Evolutionary conservation across 2,888 invertebrate species (phyloP), one percentile per base, ranked within the genome.

Genomic region (Andrena marginata): DNA sequence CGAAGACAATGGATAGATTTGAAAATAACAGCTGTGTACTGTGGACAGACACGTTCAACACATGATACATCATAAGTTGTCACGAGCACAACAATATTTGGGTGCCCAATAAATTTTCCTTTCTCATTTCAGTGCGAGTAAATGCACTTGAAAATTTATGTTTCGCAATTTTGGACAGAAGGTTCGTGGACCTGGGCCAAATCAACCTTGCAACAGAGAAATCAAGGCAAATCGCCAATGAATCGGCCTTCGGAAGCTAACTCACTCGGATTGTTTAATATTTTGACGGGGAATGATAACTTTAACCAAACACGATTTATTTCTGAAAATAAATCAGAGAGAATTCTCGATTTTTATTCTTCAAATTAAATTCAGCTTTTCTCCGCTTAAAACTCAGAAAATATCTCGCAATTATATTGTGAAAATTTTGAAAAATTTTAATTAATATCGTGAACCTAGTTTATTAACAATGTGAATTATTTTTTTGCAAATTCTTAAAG

Each of bases 151-250:
- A 77, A 87, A 84, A 85, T 77, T 73, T 76, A 70, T 60, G 75
- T 86, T 87, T 87, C 78, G 63, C 65, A 86, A 89, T 81, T 79
- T 70, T 71, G 77, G 63, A 60, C 56, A 48, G 81, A 59, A 49
- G 59, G 64, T 33, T 23, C 48, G 67, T 74, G 79, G 75, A 76
- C 33, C 48, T 20, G 16, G 56, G 86, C 85, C 77, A 84, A 82
- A 73, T 77, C 59, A 79, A 79, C 77, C 79, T 76, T 60, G 74
- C 73, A 69, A 59, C 67, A 62, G 62, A 77, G 80, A 84, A 80
- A 88, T 87, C 82, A 74, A 84, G 85, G 82, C 83, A 84, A 65
- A 77, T 82, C 74, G 85, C 88, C 83, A 89, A 33, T 56, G 75
- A 33, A 74, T 77, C 56, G 77, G 82, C 77, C 85, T 87, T 86